A percentile compares a stretch with the other conserved stretches of the same genome.
phyloP scores from a whole-genome alignment of 2,113 vertebrate genomes.

The Misgurnus mizolepis region DNA sequence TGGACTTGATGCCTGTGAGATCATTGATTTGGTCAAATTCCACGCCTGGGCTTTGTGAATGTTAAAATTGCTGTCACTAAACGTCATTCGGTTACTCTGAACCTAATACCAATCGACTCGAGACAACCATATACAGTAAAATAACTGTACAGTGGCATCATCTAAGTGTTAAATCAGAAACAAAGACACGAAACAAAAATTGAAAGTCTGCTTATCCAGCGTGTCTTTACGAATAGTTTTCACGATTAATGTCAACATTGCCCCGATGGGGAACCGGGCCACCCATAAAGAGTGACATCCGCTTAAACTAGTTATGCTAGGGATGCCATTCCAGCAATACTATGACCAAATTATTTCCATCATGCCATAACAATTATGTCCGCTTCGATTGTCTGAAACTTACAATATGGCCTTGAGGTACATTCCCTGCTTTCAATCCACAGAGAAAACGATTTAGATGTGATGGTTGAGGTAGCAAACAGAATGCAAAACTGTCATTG shows the following conservation, averaged over 20 bases:
- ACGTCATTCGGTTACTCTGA: constrained; percentile 34
- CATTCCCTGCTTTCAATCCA: background rate
- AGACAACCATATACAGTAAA: constrained; percentile 47
- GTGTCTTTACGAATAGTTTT: constrained; percentile 28
- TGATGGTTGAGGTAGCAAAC: background rate
- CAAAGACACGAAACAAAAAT: background rate
- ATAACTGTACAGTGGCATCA: constrained; percentile 30
- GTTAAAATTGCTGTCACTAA: background rate
- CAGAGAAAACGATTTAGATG: background rate
- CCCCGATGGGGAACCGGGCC: constrained; percentile 41
- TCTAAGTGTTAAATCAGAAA: constrained; percentile 11
- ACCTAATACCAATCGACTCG: constrained; percentile 21
- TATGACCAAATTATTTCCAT: constrained; percentile 43
- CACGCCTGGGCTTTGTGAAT: constrained; percentile 31
- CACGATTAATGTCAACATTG: constrained; percentile 18
- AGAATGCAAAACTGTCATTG: too few species aligned
- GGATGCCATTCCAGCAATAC: constrained; percentile 28
- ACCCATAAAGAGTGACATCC: constrained; percentile 41
- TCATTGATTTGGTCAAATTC: constrained; percentile 38
- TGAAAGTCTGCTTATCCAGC: constrained; percentile 39
- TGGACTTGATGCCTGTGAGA: constrained; percentile 38
- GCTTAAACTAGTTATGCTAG: constrained; percentile 45
- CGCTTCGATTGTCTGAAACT: constrained; percentile 19
- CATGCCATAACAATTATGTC: constrained; percentile 48
- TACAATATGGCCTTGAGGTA: constrained; percentile 22